Percentiles rank a stretch among this genome's conserved stretches.
These are phyloP conservation scores for Dicerorhinus sumatrensis DNA, from an alignment of 2,113 vertebrate genomes.

Conservation along the genomic window DNA sequence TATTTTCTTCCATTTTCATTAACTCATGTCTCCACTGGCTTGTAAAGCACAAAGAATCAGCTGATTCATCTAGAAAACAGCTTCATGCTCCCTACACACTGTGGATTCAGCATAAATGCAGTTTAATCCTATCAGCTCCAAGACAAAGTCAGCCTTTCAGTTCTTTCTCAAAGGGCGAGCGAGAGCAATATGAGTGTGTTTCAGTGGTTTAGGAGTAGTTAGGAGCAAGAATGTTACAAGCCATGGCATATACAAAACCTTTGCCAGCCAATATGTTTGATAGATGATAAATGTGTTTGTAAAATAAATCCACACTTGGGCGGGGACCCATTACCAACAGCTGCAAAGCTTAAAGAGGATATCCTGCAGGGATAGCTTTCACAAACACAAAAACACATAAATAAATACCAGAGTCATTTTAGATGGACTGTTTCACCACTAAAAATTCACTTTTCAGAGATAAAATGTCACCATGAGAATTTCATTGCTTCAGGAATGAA, in stretches of 20 bases:
- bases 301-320: constrained; percentile 72
- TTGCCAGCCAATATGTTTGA: constrained; percentile 73
- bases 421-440: constrained; percentile 67
- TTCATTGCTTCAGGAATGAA: constrained; percentile 66
- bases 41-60: constrained; percentile 69
- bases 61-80: constrained; percentile 76
- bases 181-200: constrained; percentile 59
- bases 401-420: constrained; percentile 78
- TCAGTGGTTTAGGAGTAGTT: constrained; percentile 63
- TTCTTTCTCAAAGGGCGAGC: neutral
- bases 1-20: constrained; percentile 58
- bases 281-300: constrained; percentile 75
- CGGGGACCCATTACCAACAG: constrained; percentile 75
- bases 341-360: constrained; percentile 73
- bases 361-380: constrained; percentile 73
- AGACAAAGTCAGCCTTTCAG: constrained; percentile 73
- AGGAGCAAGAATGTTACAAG: constrained; percentile 67
- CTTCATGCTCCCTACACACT: constrained; percentile 54
- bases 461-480: constrained; percentile 42
- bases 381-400: constrained; percentile 75
- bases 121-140: constrained; percentile 72
- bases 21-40: constrained; percentile 27
- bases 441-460: constrained; percentile 70
- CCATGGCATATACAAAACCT: constrained; percentile 72
- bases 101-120: constrained; percentile 76